These are phyloP conservation scores for Atractosteus spatula DNA, from an alignment of 2,113 vertebrate genomes.

Conservation along the genomic window DNA sequence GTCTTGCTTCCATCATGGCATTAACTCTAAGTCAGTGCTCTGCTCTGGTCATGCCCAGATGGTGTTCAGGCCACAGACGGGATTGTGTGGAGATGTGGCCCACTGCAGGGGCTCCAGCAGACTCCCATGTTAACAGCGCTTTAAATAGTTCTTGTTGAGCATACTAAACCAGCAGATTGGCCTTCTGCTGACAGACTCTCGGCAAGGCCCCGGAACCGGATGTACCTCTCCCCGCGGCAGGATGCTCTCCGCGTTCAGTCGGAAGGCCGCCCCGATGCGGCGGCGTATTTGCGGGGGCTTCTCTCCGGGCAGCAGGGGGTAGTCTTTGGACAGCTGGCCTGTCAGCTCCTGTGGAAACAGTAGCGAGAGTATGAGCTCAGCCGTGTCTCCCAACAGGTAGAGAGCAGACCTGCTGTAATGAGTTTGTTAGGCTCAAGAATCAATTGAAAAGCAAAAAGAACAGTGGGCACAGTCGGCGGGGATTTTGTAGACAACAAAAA, in stretches of 20 bases:
- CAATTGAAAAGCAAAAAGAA: not conserved
- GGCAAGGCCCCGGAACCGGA: too few species aligned
- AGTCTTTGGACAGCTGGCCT: slow-evolving; percentile 77
- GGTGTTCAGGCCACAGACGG: too few species aligned
- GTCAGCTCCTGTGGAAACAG: slow-evolving; percentile 77
- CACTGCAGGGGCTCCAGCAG: too few species aligned
- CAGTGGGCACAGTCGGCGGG: too few species aligned
- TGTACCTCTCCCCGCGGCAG: slow-evolving; percentile 70
- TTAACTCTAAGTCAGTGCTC: too few species aligned
- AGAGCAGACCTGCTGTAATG: not conserved
- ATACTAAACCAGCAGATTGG: not conserved
- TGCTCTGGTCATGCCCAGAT: too few species aligned
- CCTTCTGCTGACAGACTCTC: not conserved
- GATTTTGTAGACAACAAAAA: too few species aligned
- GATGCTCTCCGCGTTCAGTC: slow-evolving; percentile 77
- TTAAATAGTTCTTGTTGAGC: not conserved
- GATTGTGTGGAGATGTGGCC: too few species aligned
- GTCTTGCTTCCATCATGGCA: too few species aligned
- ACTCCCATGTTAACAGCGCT: not conserved
- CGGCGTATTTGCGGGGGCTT: slow-evolving; percentile 77
- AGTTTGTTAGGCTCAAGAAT: not conserved
- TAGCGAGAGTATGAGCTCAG: too few species aligned
- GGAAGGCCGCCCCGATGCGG: slow-evolving; percentile 83
- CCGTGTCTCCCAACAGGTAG: too few species aligned
- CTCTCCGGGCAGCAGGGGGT: slow-evolving; percentile 79